These are phyloP conservation scores for Automeris io DNA, from an alignment of 2,888 invertebrate species.

Conservation along the genomic window DNA sequence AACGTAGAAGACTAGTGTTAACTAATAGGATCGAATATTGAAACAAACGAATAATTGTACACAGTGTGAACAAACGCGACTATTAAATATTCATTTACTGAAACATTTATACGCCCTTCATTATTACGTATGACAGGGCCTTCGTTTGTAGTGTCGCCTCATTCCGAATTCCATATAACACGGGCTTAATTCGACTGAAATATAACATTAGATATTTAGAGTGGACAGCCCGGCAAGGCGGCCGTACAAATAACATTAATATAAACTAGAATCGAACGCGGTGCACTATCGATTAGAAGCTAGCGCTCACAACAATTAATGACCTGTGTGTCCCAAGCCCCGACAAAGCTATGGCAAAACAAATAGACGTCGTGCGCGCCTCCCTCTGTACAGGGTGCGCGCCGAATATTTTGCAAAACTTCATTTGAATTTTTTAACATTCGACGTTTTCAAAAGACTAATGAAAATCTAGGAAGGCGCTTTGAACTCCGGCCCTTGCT, in stretches of 20 bases:
- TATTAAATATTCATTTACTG: constrained; percentile 2
- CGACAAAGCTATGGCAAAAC: constrained; percentile 76
- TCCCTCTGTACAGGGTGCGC: constrained; percentile 53
- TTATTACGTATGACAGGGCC: constrained; percentile 1
- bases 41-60: constrained; percentile 1
- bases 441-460: background rate
- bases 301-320: constrained; percentile 76
- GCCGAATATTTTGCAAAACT: constrained; percentile 7
- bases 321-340: constrained; percentile 73
- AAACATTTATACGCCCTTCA: constrained; percentile 1
- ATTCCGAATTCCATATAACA: constrained; percentile 2
- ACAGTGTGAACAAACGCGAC: constrained; percentile 1
- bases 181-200: constrained; percentile 8
- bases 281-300: constrained; percentile 74
- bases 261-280: constrained; percentile 76
- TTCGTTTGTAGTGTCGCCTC: background rate
- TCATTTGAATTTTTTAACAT: background rate
- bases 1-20: no score
- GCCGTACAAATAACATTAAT: constrained; percentile 74
- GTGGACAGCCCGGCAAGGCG: constrained; percentile 31
- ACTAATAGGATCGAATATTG: background rate
- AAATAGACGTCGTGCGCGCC: constrained; percentile 70
- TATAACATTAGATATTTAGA: constrained; percentile 34
- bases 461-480: background rate
- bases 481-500: background rate